Percentiles rank a stretch among this genome's conserved stretches.
These are phyloP conservation scores for Drosophila nigrodunni DNA, from an alignment of 1,140 invertebrate genomes.

Conservation along the genomic window DNA sequence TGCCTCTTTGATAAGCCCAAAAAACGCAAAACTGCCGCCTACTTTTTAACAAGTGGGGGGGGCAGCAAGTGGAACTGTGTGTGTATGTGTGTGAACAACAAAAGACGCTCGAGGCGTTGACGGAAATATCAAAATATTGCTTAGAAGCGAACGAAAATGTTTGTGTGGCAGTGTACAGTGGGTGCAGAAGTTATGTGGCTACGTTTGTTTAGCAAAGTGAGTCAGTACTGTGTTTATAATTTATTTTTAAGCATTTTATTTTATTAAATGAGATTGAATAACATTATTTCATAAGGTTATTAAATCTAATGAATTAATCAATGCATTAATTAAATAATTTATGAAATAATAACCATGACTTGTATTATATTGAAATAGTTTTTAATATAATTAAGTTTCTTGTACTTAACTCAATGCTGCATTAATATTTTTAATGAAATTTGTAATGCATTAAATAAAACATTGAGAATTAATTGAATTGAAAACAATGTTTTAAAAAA, in stretches of 20 bases:
- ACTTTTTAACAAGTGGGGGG: slow-evolving; percentile 2
- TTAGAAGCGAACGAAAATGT: neutral
- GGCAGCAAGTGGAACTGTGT: neutral
- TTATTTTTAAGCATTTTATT: too few species aligned
- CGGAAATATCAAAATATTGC: slow-evolving; percentile 15
- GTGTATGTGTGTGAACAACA: slow-evolving; percentile 24
- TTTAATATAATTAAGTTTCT: neutral
- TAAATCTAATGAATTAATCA: too few species aligned
- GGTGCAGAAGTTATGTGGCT: slow-evolving; percentile 4
- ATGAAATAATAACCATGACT: too few species aligned
- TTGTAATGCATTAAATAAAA: neutral
- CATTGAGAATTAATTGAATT: too few species aligned
- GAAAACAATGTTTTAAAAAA: too few species aligned
- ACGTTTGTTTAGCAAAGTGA: neutral
- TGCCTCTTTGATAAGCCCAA: slow-evolving; percentile 71
- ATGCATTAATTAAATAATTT: too few species aligned
- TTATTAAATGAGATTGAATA: too few species aligned
- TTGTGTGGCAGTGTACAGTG: neutral
- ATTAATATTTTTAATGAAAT: neutral
- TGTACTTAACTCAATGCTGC: neutral
- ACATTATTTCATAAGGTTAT: too few species aligned
- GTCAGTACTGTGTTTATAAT: too few species aligned
- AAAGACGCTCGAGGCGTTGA: slow-evolving; percentile 31
- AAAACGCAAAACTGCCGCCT: slow-evolving; percentile 2
- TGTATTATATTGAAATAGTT: too few species aligned